phyloP scores from a whole-genome alignment of 2,797 vertebrate genomes.

The Darevskia mixta region DNA sequence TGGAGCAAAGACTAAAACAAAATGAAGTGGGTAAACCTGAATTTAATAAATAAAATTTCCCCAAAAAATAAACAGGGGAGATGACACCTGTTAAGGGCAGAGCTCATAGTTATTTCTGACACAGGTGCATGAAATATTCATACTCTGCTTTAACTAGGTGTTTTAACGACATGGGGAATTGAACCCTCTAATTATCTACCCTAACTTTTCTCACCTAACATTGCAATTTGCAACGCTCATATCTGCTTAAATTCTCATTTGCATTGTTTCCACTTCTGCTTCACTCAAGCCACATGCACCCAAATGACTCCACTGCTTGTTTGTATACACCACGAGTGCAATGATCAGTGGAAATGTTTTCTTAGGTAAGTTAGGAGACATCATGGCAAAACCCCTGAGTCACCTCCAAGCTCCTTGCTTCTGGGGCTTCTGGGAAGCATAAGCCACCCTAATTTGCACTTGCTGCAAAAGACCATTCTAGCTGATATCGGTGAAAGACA shows the following conservation, averaged over 20 bases:
- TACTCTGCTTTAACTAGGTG: not conserved
- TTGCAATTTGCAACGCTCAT: not conserved
- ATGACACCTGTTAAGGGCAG: not conserved
- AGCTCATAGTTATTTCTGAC: not conserved
- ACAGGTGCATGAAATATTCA: not conserved
- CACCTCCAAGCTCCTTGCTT: not conserved
- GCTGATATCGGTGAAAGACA: not conserved
- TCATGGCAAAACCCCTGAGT: not conserved
- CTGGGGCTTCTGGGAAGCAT: not conserved
- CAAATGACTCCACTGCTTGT: not conserved
- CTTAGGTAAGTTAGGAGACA: too few species aligned
- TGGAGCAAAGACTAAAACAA: conserved; percentile 17
- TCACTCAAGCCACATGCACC: rapidly evolving
- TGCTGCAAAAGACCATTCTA: not conserved
- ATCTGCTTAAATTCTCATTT: conserved; percentile 18
- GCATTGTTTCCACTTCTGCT: not conserved
- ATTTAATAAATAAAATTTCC: not conserved
- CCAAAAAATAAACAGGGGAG: conserved; percentile 10
- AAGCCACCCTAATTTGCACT: not conserved
- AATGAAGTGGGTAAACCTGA: not conserved
- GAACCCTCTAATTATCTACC: conserved; percentile 8
- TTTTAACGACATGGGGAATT: not conserved
- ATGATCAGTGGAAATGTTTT: not conserved
- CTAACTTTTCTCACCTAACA: not conserved
- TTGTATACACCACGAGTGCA: not conserved